Conservation (phyloP, 1,140 invertebrate species). For the Zeugodacus cucurbitae region DNA sequence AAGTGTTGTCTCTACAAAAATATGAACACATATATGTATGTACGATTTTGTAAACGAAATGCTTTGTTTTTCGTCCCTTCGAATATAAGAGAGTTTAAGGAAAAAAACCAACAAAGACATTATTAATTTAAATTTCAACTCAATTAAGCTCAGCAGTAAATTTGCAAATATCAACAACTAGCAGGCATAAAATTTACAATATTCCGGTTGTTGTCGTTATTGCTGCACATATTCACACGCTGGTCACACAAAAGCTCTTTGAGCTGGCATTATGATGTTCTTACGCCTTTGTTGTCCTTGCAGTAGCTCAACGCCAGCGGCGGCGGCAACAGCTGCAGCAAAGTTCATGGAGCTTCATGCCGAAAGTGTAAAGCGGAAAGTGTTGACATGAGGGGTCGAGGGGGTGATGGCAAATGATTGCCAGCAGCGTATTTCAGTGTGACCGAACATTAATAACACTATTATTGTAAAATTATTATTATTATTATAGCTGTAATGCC, state of each 20-base stretch:
- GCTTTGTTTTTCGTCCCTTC: background rate
- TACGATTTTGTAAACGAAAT: too few species aligned
- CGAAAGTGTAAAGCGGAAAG: too few species aligned
- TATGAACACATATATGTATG: background rate
- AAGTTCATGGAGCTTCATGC: background rate
- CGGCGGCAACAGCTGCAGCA: background rate
- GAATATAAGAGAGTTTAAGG: background rate
- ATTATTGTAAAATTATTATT: constrained; percentile 21
- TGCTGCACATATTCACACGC: background rate
- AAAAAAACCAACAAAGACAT: background rate
- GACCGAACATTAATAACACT: background rate
- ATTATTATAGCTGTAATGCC: background rate
- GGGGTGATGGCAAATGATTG: background rate
- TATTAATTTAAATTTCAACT: constrained; percentile 20
- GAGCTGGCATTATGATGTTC: background rate
- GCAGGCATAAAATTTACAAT: background rate
- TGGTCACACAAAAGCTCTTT: background rate
- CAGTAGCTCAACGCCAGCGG: background rate
- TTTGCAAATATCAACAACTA: background rate
- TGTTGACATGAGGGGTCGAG: too few species aligned
- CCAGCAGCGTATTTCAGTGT: background rate
- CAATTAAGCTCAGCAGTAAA: background rate
- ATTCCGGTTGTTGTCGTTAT: background rate
- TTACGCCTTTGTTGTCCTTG: background rate
- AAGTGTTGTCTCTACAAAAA: too few species aligned